Evolutionary conservation across 1,140 invertebrate species (phyloP).

Genomic region (Heliconius hermathena): DNA sequence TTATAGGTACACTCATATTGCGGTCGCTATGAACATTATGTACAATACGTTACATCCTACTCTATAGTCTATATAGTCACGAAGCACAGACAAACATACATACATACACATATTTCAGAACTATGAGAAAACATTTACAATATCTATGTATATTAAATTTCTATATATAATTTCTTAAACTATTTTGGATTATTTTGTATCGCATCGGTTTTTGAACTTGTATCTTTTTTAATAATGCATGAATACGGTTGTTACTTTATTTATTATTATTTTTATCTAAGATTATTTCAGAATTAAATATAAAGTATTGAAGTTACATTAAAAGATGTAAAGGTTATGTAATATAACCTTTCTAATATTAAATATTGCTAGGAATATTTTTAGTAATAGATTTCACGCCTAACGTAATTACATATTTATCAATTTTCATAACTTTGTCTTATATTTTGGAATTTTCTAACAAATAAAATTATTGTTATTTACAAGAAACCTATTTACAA

Average conservation of each 20-base stretch:
- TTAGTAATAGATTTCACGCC: not conserved
- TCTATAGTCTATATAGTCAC: not conserved
- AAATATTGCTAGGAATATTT: too few species aligned
- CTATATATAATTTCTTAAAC: constrained; percentile 1
- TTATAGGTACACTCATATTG: constrained; percentile 44
- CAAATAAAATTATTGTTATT: not conserved
- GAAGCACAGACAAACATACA: constrained; percentile 9
- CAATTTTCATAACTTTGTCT: not conserved
- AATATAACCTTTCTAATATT: too few species aligned
- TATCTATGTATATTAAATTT: not conserved
- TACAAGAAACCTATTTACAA: not conserved
- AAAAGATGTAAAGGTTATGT: not conserved
- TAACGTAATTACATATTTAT: not conserved
- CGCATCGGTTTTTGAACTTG: not conserved
- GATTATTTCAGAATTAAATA: not conserved
- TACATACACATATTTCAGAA: not conserved
- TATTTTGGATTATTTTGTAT: not conserved
- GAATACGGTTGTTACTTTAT: too few species aligned
- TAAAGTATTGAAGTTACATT: not conserved
- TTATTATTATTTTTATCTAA: too few species aligned
- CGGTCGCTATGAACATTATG: constrained; percentile 37
- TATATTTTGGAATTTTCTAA: not conserved
- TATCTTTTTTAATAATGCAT: too few species aligned
- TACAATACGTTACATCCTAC: constrained; percentile 21
- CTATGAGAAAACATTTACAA: constrained; percentile 9